phyloP scores from a whole-genome alignment of 2,113 vertebrate genomes.

The Scomber japonicus region DNA sequence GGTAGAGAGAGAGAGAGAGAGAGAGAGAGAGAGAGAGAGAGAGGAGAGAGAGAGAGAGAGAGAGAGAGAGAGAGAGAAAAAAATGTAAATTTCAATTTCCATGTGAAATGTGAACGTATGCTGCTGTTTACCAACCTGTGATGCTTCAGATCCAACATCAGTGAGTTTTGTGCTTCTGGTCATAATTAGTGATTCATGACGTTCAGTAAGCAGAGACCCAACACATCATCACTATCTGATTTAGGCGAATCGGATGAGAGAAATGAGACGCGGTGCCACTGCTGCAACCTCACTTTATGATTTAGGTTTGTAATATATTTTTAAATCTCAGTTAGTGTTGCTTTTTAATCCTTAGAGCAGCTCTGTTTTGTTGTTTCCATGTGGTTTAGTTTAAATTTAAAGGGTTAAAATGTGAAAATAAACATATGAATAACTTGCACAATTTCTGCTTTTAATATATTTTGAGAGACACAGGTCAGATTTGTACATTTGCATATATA shows the following conservation, averaged over 20 bases:
- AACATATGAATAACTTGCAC: no score
- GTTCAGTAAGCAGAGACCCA: conserved; percentile 13
- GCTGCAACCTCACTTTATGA: conserved; percentile 5
- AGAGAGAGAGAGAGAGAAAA: no score
- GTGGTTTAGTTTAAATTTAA: no score
- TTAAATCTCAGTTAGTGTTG: conserved; percentile 44
- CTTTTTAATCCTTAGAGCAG: conserved; percentile 29
- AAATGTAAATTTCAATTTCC: background rate
- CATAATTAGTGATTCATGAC: conserved; percentile 12
- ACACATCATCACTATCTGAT: conserved; percentile 25
- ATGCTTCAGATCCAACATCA: no score
- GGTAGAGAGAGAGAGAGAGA: no score
- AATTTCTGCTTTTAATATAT: no score
- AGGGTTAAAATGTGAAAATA: no score
- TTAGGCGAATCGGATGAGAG: conserved; percentile 13
- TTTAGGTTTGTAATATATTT: conserved; percentile 38
- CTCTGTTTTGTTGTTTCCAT: no score
- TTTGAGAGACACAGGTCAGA: no score
- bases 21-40: no score
- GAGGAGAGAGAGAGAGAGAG: no score
- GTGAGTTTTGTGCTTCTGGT: background rate
- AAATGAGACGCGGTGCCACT: background rate
- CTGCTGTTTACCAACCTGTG: background rate
- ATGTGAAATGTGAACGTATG: background rate
- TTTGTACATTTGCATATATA: no score